phyloP scores from a whole-genome alignment of 2,797 vertebrate genomes.

The Sebastes matsubarae region DNA sequence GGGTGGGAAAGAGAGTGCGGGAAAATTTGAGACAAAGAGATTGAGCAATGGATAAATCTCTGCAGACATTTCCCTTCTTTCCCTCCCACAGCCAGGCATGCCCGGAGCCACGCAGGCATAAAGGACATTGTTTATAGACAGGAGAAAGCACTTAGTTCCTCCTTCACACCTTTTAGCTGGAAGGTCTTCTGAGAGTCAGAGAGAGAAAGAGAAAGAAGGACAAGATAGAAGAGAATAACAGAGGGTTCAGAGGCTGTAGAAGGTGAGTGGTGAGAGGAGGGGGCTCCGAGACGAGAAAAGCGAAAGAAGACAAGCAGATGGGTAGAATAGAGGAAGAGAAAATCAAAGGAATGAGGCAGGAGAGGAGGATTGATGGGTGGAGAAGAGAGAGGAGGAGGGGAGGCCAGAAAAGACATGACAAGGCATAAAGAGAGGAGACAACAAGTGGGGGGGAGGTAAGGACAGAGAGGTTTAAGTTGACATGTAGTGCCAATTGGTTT shows the following conservation, averaged over 20 bases:
- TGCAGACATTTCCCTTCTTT: slow-evolving; percentile 46
- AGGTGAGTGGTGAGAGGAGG: slow-evolving; percentile 13
- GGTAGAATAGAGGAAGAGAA: slow-evolving; percentile 2
- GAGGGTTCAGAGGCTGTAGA: slow-evolving; percentile 39
- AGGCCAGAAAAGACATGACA: not conserved
- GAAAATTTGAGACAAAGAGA: slow-evolving; percentile 41
- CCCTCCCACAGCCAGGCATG: slow-evolving; percentile 23
- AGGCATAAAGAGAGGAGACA: slow-evolving; percentile 7
- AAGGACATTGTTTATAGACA: slow-evolving; percentile 78
- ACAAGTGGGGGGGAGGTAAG: slow-evolving; percentile 3
- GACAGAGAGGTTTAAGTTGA: slow-evolving; percentile 18
- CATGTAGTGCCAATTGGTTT: slow-evolving; percentile 20
- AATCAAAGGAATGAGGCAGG: slow-evolving; percentile 4
- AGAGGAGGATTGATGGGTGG: slow-evolving; percentile 6
- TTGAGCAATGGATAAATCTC: slow-evolving; percentile 55
- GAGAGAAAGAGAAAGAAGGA: slow-evolving; percentile 19
- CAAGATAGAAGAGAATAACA: slow-evolving; percentile 23
- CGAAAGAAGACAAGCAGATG: slow-evolving; percentile 13
- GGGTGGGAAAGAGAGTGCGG: slow-evolving; percentile 13
- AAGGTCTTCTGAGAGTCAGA: slow-evolving; percentile 65
- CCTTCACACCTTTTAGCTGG: slow-evolving; percentile 76
- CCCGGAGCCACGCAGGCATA: slow-evolving; percentile 59
- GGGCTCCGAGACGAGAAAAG: slow-evolving; percentile 22
- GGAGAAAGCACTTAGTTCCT: slow-evolving; percentile 79
- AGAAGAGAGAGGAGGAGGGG: not conserved